These are phyloP conservation scores for Spodoptera exigua DNA, from an alignment of 2,888 invertebrate genomes.

Conservation along the genomic window DNA sequence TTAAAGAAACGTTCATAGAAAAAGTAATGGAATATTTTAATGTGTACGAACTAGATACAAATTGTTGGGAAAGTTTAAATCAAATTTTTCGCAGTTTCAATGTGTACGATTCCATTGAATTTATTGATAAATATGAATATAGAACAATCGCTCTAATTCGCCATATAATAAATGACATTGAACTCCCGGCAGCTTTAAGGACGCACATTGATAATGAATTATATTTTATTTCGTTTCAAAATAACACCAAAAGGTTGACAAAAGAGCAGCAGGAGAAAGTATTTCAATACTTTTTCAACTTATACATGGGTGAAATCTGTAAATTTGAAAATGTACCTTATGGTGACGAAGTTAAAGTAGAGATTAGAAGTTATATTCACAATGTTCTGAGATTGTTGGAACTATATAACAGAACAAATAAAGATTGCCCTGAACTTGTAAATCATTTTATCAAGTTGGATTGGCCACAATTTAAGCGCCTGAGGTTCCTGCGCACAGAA, in stretches of 20 bases:
- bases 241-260: slow-evolving; percentile 18
- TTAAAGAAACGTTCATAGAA: slow-evolving; percentile 66
- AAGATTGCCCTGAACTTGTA: slow-evolving; percentile 66
- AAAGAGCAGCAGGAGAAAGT: slow-evolving; percentile 41
- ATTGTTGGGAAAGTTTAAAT: slow-evolving; percentile 71
- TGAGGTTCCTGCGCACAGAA: slow-evolving; percentile 12
- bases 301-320: slow-evolving; percentile 59
- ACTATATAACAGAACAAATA: slow-evolving; percentile 59
- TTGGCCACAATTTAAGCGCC: slow-evolving; percentile 38
- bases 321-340: slow-evolving; percentile 49
- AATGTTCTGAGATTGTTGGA: slow-evolving; percentile 56
- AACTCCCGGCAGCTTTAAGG: slow-evolving; percentile 56
- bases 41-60: slow-evolving; percentile 66
- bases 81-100: slow-evolving; percentile 69
- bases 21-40: slow-evolving; percentile 60
- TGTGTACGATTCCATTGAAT: slow-evolving; percentile 59
- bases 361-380: slow-evolving; percentile 50
- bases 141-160: slow-evolving; percentile 64
- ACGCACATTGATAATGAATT: slow-evolving; percentile 36
- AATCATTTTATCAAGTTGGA: slow-evolving; percentile 62
- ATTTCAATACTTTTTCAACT: slow-evolving; percentile 52
- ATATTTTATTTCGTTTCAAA: slow-evolving; percentile 35
- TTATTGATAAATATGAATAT: slow-evolving; percentile 49
- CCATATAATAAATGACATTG: slow-evolving; percentile 64
- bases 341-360: too few relatives aligned